Evolutionary conservation across 1,140 invertebrate species (phyloP), one percentile per base, ranked within the genome.

Genomic region (Scylla paramamosain): DNA sequence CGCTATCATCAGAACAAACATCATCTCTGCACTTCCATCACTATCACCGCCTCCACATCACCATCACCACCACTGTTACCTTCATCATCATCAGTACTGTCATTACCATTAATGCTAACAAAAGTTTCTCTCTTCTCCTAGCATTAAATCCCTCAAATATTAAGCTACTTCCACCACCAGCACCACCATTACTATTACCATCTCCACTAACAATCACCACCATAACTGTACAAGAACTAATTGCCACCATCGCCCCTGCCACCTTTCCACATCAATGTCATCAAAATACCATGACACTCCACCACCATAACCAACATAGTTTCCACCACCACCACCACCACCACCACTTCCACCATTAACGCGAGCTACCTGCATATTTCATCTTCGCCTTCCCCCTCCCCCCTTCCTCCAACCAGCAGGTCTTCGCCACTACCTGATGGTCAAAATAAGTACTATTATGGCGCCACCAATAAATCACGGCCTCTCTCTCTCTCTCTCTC

Each of bases 401-500:
- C 20, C 67, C 67, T 77, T n/a, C 67, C 67, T 77, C n/a, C 67
- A 20, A 25, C 67, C 25, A 25, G 20, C 25, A 25, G 20, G 4
- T 7, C 67, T n/a, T 20, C 25, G 67, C 25, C 67, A 20, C 67
- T 77, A 77, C 67, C 67, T 77, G 67, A 77, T 77, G 67, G 67
- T 77, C 67, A 77, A 77, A 77, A 77, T 77, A 77, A 77, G 67
- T 77, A 77, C 67, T n/a, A 77, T 77, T 77, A 77, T 77, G 67
- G 67, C 67, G 67, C 67, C 67, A 77, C 67, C 67, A 77, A 77
- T 77, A 77, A 77, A 77, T 77, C 67, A 77, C 67, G 67, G 6
- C 67, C 67, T 20, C 67, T 12, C 67, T 7, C 67, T 7, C 67
- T 7, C 67, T n/a, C 67, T 25, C 67, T n/a, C 67, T n/a, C 67